phyloP scores from a whole-genome alignment of 2,888 invertebrate species.

The Melanargia galathea region DNA sequence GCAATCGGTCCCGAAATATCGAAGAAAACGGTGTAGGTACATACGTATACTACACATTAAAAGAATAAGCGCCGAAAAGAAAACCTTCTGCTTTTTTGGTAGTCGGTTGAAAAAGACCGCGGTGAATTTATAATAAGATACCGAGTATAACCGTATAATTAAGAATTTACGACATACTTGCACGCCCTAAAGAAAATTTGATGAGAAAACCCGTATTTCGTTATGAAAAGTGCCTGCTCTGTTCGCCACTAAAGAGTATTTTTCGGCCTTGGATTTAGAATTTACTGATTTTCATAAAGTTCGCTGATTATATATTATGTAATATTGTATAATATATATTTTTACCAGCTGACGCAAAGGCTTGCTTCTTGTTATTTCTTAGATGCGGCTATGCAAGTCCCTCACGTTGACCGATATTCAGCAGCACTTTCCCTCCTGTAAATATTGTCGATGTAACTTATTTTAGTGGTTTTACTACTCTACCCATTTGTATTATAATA shows the following conservation, averaged over 20 bases:
- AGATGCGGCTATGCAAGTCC: background rate
- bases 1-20: too few relatives aligned
- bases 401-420: too few relatives aligned
- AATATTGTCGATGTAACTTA: too few relatives aligned
- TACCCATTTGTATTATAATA: too few relatives aligned
- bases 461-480: too few relatives aligned
- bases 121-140: background rate
- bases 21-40: too few relatives aligned
- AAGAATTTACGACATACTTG: slow-evolving; percentile 17
- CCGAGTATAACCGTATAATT: slow-evolving; percentile 1
- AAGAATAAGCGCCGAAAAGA: too few relatives aligned
- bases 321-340: too few relatives aligned
- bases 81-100: too few relatives aligned
- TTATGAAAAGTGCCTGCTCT: slow-evolving; percentile 14
- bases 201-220: slow-evolving; percentile 17
- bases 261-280: background rate
- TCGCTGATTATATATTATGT: background rate
- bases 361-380: background rate
- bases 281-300: slow-evolving; percentile 12
- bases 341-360: background rate
- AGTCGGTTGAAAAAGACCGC: slow-evolving; percentile 8
- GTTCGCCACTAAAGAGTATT: slow-evolving; percentile 3
- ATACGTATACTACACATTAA: too few relatives aligned
- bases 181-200: slow-evolving; percentile 12
- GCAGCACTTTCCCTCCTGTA: too few relatives aligned